These are phyloP conservation scores for Drosophila recens DNA, from an alignment of 2,888 invertebrate genomes.

Conservation along the genomic window DNA sequence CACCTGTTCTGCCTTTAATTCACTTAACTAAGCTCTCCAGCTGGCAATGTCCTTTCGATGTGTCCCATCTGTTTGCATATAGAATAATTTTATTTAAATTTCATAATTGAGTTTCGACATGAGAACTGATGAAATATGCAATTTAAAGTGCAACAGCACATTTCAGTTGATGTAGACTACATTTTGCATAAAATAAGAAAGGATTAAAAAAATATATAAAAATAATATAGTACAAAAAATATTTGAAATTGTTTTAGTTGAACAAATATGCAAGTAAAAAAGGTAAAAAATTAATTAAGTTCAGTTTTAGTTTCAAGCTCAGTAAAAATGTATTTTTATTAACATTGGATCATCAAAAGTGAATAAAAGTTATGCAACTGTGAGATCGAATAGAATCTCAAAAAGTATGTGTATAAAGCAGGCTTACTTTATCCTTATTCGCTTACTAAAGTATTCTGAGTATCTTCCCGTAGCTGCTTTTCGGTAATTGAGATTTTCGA, in stretches of 20 bases:
- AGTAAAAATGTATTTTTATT: too few species aligned
- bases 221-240: too few species aligned
- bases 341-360: too few species aligned
- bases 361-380: too few species aligned
- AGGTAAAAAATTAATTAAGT: too few species aligned
- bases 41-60: slow-evolving; percentile 18
- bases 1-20: slow-evolving; percentile 49
- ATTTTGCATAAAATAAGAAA: neutral
- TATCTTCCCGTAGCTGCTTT: slow-evolving; percentile 4
- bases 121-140: slow-evolving; percentile 8
- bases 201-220: too few species aligned
- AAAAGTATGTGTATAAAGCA: too few species aligned
- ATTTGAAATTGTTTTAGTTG: too few species aligned
- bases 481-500: slow-evolving; percentile 38
- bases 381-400: too few species aligned
- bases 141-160: slow-evolving; percentile 1
- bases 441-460: slow-evolving; percentile 7
- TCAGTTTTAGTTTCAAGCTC: too few species aligned
- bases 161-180: neutral
- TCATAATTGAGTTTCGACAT: slow-evolving; percentile 14
- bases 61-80: slow-evolving; percentile 27
- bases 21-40: slow-evolving; percentile 47
- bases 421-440: neutral
- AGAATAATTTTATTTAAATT: slow-evolving; percentile 38
- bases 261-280: too few species aligned